Percentiles rank a stretch among this genome's conserved stretches.
These are phyloP conservation scores for Arvicola amphibius DNA, from an alignment of 2,797 vertebrate species.

Conservation along the genomic window DNA sequence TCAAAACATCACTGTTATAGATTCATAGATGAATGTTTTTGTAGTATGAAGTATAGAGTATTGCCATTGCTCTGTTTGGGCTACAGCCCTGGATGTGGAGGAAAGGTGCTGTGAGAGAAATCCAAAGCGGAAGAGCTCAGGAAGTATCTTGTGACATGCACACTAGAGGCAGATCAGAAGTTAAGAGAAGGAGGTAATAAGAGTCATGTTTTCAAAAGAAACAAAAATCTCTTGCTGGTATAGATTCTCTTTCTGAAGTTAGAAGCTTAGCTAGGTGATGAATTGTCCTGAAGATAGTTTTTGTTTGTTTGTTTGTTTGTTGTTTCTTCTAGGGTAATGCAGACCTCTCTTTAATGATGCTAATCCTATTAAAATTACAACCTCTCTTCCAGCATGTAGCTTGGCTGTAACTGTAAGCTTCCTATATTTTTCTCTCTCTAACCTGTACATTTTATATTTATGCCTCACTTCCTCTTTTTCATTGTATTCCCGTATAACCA, in stretches of 20 bases:
- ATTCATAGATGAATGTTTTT: not conserved
- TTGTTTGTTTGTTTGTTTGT: too few relatives aligned
- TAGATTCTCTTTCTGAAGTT: not conserved
- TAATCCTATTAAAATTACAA: not conserved
- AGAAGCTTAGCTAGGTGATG: not conserved
- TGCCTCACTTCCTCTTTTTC: not conserved
- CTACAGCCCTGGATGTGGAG: not conserved
- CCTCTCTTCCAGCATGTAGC: not conserved
- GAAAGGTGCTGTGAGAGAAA: not conserved
- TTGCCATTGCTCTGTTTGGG: not conserved
- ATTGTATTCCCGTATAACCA: too few relatives aligned
- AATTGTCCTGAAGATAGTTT: not conserved
- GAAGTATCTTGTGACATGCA: not conserved
- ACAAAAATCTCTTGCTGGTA: not conserved
- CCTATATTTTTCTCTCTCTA: not conserved
- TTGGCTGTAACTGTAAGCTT: not conserved
- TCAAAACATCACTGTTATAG: not conserved
- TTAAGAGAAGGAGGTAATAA: not conserved
- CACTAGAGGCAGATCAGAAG: fast-evolving
- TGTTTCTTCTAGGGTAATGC: not conserved
- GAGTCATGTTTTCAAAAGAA: not conserved
- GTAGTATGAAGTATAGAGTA: not conserved
- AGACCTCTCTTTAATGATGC: not conserved
- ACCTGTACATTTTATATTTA: not conserved
- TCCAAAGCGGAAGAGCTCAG: not conserved